Evolutionary conservation across 1,140 invertebrate genomes (phyloP), one percentile per base, ranked within the genome.

Genomic region (Tribolium madens): DNA sequence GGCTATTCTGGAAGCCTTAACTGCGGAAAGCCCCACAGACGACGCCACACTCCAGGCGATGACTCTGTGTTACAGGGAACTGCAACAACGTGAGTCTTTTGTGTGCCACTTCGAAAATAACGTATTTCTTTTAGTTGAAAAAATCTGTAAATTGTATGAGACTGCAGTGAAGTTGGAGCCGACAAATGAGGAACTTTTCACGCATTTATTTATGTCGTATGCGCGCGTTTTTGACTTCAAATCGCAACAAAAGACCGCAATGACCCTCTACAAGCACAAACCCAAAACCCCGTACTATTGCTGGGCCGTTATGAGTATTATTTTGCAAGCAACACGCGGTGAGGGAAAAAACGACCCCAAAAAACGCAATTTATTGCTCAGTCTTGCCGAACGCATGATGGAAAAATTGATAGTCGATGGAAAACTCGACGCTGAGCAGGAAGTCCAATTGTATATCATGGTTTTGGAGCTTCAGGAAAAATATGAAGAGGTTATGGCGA

Each of bases 241-340:
- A 84, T 93, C 95, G 18, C 97, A 99, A 84, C 95, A 98, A 83
- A 90, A 93, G 76, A 92, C 93, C 5, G 97, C 97, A 0, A 91
- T 98, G 88, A 89, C 90, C 14, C 88, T 99, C 2, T 98, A 97
- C 84, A 98, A 97, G 87, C 87, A 95, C 21, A 93, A 93, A 84
- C 93, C 95, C 18, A 98, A 98, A 86, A 98, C 96, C 86, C 97
- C 96, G 0, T 99, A 99, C 86, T 98, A 97, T 85, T 98, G 98
- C 86, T 99, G 97, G 98, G 94, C 94, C 73, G 93, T 98, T 10
- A 98, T 98, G 93, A 98, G 96, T 85, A 91, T 97, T 84, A 93
- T 98, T 12, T 93, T 98, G 89, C 96, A 98, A 89, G 95, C 95
- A 81, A 83, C 76, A 82, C 75, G 83, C 72, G 77, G 85, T 79